These are phyloP conservation scores for Phengaris alcon DNA, from an alignment of 2,888 invertebrate species.

Conservation along the genomic window DNA sequence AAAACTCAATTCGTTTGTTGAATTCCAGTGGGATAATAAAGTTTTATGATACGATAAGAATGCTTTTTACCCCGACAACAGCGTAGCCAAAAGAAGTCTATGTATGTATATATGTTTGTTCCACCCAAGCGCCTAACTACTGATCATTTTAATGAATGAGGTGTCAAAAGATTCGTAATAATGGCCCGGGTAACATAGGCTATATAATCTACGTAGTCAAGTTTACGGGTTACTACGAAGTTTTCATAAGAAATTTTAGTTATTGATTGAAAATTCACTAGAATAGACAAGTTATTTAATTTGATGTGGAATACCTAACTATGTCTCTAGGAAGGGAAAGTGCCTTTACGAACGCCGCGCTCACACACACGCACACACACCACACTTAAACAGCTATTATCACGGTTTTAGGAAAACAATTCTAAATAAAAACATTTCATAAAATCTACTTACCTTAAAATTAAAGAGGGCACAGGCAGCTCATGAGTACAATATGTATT, in stretches of 20 bases:
- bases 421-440: constrained; percentile 66
- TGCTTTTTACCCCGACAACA: too few species aligned
- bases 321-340: constrained; percentile 66
- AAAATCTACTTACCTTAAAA: constrained; percentile 76
- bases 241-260: too few species aligned
- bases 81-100: too few species aligned
- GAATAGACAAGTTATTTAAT: background rate
- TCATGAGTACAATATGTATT: constrained; percentile 43
- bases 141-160: too few species aligned
- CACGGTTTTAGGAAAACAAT: constrained; percentile 75
- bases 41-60: background rate
- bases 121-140: too few species aligned
- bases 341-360: constrained; percentile 72
- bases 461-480: constrained; percentile 71
- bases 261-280: background rate
- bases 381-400: constrained; percentile 77
- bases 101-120: too few species aligned
- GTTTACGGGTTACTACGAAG: too few species aligned
- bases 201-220: too few species aligned
- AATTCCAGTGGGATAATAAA: background rate
- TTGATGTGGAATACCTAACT: constrained; percentile 50
- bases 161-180: too few species aligned
- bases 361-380: constrained; percentile 55
- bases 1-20: background rate
- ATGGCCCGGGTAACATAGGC: too few species aligned